Evolutionary conservation across 2,888 invertebrate species (phyloP).

Genomic region (Dryocosmus kuriphilus): DNA sequence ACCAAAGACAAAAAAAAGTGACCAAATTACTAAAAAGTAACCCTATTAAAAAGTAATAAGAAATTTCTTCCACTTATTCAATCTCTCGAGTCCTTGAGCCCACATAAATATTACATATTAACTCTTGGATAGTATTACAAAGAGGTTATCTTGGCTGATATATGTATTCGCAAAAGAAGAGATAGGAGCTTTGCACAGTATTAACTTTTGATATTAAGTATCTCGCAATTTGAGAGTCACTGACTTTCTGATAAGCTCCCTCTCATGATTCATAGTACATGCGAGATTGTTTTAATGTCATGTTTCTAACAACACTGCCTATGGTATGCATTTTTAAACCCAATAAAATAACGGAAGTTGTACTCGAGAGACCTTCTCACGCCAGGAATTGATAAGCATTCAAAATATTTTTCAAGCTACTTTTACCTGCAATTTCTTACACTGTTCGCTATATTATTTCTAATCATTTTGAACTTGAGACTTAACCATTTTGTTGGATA

Average conservation of each 20-base stretch:
- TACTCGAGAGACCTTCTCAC: conserved; percentile 15
- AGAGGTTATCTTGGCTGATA: conserved; percentile 58
- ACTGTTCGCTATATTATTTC: background rate
- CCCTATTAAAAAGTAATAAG: no score
- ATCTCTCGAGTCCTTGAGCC: no score
- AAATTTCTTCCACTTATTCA: background rate
- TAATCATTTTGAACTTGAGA: background rate
- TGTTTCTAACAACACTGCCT: conserved; percentile 16
- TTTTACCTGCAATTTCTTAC: background rate
- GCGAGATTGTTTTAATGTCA: conserved; percentile 43
- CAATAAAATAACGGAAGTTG: conserved; percentile 8
- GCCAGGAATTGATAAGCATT: background rate
- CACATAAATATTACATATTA: background rate
- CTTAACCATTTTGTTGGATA: background rate
- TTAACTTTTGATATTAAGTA: conserved; percentile 56
- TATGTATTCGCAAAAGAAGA: conserved; percentile 50
- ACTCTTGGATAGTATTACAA: conserved; percentile 48
- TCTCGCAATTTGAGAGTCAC: conserved; percentile 61
- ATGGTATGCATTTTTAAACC: conserved; percentile 41
- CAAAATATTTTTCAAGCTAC: background rate
- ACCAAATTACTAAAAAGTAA: no score
- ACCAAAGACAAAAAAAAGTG: no score
- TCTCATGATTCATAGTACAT: conserved; percentile 44
- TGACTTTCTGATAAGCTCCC: conserved; percentile 55
- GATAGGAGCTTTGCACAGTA: conserved; percentile 41